A percentile compares a stretch with the other conserved stretches of the same genome.
phyloP scores from a whole-genome alignment of 2,888 invertebrate species.

The Prosapia bicincta region DNA sequence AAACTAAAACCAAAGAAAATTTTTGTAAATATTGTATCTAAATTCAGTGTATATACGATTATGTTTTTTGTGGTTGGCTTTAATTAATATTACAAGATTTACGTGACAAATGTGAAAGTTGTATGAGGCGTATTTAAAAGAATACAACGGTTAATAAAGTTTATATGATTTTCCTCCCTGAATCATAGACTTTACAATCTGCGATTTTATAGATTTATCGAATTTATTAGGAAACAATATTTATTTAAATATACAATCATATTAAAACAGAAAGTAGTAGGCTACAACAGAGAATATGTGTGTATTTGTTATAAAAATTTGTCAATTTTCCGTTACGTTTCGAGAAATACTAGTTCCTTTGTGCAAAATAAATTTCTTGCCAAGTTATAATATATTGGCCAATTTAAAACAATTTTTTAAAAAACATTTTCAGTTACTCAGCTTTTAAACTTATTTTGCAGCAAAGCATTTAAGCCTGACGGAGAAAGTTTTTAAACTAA shows the following conservation, averaged over 20 bases:
- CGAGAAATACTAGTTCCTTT: neutral
- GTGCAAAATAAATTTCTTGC: too few species aligned
- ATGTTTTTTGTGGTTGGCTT: conserved; percentile 10
- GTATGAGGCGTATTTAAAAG: too few species aligned
- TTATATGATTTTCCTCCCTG: too few species aligned
- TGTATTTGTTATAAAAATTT: too few species aligned
- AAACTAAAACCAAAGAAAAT: conserved; percentile 25
- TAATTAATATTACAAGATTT: neutral
- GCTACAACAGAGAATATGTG: too few species aligned
- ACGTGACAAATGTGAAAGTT: neutral
- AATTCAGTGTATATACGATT: neutral
- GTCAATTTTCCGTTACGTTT: neutral
- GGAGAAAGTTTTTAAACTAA: neutral
- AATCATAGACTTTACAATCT: too few species aligned
- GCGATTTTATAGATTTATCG: too few species aligned
- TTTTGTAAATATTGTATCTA: conserved; percentile 24
- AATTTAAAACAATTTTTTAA: neutral
- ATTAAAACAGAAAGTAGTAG: too few species aligned
- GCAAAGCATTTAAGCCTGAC: neutral
- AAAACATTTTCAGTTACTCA: neutral
- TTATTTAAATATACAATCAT: too few species aligned
- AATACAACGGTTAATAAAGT: too few species aligned
- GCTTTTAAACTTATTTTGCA: neutral
- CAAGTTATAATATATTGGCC: neutral
- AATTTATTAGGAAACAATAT: too few species aligned